These are phyloP conservation scores for Mirza zaza DNA, from an alignment of 2,113 vertebrate species.

Conservation along the genomic window DNA sequence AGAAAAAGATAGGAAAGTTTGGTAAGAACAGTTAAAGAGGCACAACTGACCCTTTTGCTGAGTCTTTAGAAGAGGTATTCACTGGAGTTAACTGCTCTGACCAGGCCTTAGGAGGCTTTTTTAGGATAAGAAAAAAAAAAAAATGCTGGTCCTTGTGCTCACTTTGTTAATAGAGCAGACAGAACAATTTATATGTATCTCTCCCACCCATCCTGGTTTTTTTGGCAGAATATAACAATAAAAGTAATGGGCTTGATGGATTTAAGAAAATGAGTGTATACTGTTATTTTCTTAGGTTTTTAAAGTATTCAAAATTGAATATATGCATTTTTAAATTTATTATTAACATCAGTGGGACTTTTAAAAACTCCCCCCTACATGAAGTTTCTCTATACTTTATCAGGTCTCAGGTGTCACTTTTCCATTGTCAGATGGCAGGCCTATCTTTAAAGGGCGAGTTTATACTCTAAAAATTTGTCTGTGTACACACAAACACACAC, in stretches of 20 bases:
- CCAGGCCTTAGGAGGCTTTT: neutral
- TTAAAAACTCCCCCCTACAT: neutral
- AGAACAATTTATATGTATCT: neutral
- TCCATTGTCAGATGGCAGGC: slow-evolving; percentile 38
- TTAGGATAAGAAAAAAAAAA: neutral
- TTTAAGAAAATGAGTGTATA: slow-evolving; percentile 7
- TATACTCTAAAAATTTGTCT: slow-evolving; percentile 44
- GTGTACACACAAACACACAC: neutral
- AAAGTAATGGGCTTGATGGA: neutral
- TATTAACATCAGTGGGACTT: neutral
- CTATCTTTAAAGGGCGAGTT: slow-evolving; percentile 24
- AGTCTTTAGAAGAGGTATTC: slow-evolving; percentile 57
- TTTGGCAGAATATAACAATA: slow-evolving; percentile 54
- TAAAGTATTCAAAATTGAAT: slow-evolving; percentile 39
- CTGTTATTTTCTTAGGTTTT: neutral
- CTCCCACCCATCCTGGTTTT: slow-evolving; percentile 19
- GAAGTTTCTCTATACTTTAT: slow-evolving; percentile 28
- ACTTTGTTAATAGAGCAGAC: neutral
- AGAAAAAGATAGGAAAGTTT: neutral
- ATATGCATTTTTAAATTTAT: slow-evolving; percentile 19
- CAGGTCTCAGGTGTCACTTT: slow-evolving; percentile 36
- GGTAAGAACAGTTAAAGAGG: slow-evolving; percentile 44
- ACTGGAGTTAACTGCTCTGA: slow-evolving; percentile 33
- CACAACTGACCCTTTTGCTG: slow-evolving; percentile 49
- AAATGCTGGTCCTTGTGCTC: neutral